Conservation (phyloP, 2,797 vertebrate species). For the Heterohyrax brucei region DNA sequence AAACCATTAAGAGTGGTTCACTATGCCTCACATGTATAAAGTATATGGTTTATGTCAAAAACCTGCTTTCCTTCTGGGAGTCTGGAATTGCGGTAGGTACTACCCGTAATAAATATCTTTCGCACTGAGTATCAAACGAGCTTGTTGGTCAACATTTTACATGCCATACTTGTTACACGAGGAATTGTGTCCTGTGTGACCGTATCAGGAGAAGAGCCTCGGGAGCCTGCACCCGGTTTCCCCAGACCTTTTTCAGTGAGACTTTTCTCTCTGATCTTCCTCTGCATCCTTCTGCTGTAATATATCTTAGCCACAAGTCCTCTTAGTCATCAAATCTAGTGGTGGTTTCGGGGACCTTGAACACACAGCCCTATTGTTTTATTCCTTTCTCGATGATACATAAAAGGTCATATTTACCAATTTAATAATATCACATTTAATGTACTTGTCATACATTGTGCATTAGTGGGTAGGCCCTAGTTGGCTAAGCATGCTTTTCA, state of each 20-base stretch:
- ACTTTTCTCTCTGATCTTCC: not conserved
- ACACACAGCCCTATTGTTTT: not conserved
- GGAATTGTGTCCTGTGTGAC: not conserved
- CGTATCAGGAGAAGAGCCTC: not conserved
- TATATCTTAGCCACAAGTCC: not conserved
- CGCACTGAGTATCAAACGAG: not conserved
- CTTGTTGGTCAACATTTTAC: not conserved
- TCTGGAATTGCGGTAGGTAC: not conserved
- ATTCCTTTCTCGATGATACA: not conserved
- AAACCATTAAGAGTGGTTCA: not conserved
- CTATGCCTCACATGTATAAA: not conserved
- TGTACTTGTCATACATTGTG: not conserved
- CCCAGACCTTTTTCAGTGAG: not conserved
- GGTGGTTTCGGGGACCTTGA: not conserved
- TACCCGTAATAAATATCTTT: not conserved
- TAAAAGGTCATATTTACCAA: not conserved
- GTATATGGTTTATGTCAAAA: not conserved
- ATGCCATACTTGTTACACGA: not conserved
- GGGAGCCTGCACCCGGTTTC: not conserved
- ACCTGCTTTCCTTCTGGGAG: not conserved
- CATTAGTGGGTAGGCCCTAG: not conserved
- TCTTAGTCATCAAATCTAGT: not conserved
- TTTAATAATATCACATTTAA: constrained; percentile 3
- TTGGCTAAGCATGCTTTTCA: constrained; percentile 11
- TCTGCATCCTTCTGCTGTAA: not conserved